Evolutionary conservation across 2,797 vertebrate species (phyloP).

Genomic region (Oophaga sylvatica): DNA sequence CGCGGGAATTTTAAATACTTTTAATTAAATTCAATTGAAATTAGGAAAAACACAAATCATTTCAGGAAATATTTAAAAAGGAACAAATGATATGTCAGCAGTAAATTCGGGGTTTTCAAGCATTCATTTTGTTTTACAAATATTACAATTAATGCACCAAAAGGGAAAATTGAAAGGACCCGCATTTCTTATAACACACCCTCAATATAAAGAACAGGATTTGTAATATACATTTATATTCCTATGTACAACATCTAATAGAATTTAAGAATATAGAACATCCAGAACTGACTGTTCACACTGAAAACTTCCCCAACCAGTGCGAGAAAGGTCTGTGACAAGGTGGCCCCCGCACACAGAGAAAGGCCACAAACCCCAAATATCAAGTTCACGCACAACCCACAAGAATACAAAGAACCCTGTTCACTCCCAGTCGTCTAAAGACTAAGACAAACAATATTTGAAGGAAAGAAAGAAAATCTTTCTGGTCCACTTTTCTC

Average conservation of each 20-base stretch:
- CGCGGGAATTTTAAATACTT: constrained; percentile 74
- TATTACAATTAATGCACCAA: constrained; percentile 73
- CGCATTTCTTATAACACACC: constrained; percentile 58
- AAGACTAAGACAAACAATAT: constrained; percentile 27
- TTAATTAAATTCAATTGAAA: constrained; percentile 81
- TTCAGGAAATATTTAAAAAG: constrained; percentile 74
- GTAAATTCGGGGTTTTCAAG: constrained; percentile 73
- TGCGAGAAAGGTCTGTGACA: constrained; percentile 43
- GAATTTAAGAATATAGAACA: constrained; percentile 29
- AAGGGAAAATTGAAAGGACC: constrained; percentile 34
- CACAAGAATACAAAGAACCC: constrained; percentile 33
- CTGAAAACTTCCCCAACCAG: background rate
- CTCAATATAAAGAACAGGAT: constrained; percentile 49
- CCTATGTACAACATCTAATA: constrained; percentile 22
- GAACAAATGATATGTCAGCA: constrained; percentile 79
- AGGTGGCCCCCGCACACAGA: constrained; percentile 16
- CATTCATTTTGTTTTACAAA: constrained; percentile 72
- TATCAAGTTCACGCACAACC: constrained; percentile 32
- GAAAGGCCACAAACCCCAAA: constrained; percentile 26
- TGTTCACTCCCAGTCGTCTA: constrained; percentile 8
- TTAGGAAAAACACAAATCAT: constrained; percentile 74
- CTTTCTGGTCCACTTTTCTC: constrained; percentile 7
- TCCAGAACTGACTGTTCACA: constrained; percentile 40
- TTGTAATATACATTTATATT: constrained; percentile 28
- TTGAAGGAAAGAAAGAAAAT: constrained; percentile 13